A percentile compares a stretch with the other conserved stretches of the same genome.
phyloP scores from a whole-genome alignment of 2,888 invertebrate species.

The Aspidiotus destructor region DNA sequence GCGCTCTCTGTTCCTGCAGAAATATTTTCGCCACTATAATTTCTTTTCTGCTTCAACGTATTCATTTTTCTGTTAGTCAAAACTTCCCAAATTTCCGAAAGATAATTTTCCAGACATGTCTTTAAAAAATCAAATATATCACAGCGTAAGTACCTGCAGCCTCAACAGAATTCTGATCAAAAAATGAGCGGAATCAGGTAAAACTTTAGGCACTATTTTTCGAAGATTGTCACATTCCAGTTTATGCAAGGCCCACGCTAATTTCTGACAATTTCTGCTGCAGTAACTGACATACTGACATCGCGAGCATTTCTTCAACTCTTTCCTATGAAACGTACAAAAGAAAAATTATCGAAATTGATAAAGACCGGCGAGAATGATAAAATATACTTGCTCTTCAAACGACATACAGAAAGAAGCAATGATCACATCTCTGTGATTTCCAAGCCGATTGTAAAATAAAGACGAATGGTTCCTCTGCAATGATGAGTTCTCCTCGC shows the following conservation, averaged over 20 bases:
- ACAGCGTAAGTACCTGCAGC: constrained; percentile 42
- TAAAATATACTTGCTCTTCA: neutral
- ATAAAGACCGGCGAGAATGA: constrained; percentile 1
- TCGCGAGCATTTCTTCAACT: constrained; percentile 67
- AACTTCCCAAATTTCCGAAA: too few relatives aligned
- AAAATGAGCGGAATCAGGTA: constrained; percentile 74
- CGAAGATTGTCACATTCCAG: constrained; percentile 70
- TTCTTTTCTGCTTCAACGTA: too few relatives aligned
- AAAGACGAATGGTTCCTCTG: constrained; percentile 68
- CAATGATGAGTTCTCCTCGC: constrained; percentile 31
- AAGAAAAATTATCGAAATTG: constrained; percentile 8
- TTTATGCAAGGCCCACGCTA: constrained; percentile 74
- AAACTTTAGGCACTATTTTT: constrained; percentile 56
- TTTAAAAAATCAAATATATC: too few relatives aligned
- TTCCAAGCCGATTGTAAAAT: constrained; percentile 60
- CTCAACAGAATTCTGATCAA: constrained; percentile 65
- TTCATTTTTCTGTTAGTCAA: too few relatives aligned
- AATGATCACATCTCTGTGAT: constrained; percentile 63
- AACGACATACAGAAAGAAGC: constrained; percentile 56
- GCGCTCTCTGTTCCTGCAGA: too few relatives aligned
- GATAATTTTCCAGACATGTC: too few relatives aligned
- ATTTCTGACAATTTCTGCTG: constrained; percentile 65
- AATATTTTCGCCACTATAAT: too few relatives aligned
- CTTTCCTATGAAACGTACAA: constrained; percentile 48
- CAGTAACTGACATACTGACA: constrained; percentile 80